Evolutionary conservation across 2,888 invertebrate genomes (phyloP).

Genomic region (Caenorhabditis imperialis): DNA sequence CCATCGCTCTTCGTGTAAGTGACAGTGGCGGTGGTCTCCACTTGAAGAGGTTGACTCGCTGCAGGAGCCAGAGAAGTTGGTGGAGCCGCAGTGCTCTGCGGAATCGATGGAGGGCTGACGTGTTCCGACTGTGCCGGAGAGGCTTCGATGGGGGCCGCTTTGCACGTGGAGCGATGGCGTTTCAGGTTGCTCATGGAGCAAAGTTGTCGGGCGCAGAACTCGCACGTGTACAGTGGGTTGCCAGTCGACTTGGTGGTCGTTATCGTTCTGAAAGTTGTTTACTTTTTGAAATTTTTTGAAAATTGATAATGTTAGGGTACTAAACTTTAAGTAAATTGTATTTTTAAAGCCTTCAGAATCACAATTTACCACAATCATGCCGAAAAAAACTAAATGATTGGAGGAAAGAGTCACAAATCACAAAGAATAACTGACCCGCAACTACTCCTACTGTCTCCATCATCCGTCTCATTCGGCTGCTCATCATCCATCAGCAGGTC

Average conservation of each 20-base stretch:
- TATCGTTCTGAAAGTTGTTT: slow-evolving; percentile 25
- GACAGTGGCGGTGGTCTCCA: slow-evolving; percentile 32
- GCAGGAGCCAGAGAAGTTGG: not conserved
- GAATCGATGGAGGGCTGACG: not conserved
- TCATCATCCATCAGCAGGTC: slow-evolving; percentile 16
- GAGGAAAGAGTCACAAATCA: slow-evolving; percentile 4
- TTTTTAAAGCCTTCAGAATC: not conserved
- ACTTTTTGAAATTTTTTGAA: too few relatives aligned
- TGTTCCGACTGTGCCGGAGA: not conserved
- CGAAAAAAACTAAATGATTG: not conserved
- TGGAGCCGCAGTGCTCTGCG: not conserved
- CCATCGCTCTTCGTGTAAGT: slow-evolving; percentile 33
- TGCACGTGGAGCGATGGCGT: slow-evolving; percentile 68
- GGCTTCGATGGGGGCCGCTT: slow-evolving; percentile 24
- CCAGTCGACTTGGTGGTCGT: not conserved
- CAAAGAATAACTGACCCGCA: slow-evolving; percentile 28
- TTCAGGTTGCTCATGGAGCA: slow-evolving; percentile 70
- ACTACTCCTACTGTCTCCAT: slow-evolving; percentile 45
- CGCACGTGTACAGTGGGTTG: slow-evolving; percentile 49
- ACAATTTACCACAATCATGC: not conserved
- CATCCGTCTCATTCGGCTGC: slow-evolving; percentile 11
- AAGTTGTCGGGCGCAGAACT: slow-evolving; percentile 58
- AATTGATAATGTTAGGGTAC: not conserved
- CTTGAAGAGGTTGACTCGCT: not conserved
- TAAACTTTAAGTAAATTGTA: not conserved